Conservation (phyloP, 2,888 invertebrate genomes). For the Rhyacophila evoluta region DNA sequence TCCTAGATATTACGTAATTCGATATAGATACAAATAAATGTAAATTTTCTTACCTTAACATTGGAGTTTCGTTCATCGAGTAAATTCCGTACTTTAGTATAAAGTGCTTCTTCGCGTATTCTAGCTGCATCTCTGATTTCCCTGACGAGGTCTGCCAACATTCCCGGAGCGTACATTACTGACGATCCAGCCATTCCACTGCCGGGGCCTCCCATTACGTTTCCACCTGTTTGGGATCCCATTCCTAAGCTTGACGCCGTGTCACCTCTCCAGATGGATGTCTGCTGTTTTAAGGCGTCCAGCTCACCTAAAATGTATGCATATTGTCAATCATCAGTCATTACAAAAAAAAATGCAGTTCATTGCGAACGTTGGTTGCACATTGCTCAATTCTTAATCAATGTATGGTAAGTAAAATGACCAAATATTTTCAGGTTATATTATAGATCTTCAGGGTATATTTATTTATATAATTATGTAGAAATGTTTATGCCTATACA, state of each 20-base stretch:
- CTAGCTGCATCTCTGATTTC: conserved; percentile 81
- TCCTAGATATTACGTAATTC: too few relatives aligned
- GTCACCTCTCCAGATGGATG: conserved; percentile 68
- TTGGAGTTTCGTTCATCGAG: conserved; percentile 68
- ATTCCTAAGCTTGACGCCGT: conserved; percentile 61
- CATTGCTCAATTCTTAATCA: too few relatives aligned
- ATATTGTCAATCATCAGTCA: too few relatives aligned
- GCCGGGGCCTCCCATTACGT: conserved; percentile 44
- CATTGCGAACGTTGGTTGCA: too few relatives aligned
- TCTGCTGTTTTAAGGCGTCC: conserved; percentile 72
- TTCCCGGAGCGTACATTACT: conserved; percentile 75
- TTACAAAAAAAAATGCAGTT: too few relatives aligned
- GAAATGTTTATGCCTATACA: too few relatives aligned
- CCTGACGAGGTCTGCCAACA: conserved; percentile 78
- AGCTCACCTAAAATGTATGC: conserved; percentile 72
- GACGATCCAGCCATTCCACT: conserved; percentile 60
- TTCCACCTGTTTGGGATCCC: conserved; percentile 30
- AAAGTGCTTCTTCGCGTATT: conserved; percentile 78
- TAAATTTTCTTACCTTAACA: conserved; percentile 58
- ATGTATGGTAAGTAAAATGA: too few relatives aligned
- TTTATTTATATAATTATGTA: too few relatives aligned
- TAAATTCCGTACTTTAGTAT: conserved; percentile 72
- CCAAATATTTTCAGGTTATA: too few relatives aligned
- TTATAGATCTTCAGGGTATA: too few relatives aligned
- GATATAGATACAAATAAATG: too few relatives aligned